Base-by-base conservation (phyloP, 1,140 invertebrate species). In the Drosophila carrolli region DNA sequence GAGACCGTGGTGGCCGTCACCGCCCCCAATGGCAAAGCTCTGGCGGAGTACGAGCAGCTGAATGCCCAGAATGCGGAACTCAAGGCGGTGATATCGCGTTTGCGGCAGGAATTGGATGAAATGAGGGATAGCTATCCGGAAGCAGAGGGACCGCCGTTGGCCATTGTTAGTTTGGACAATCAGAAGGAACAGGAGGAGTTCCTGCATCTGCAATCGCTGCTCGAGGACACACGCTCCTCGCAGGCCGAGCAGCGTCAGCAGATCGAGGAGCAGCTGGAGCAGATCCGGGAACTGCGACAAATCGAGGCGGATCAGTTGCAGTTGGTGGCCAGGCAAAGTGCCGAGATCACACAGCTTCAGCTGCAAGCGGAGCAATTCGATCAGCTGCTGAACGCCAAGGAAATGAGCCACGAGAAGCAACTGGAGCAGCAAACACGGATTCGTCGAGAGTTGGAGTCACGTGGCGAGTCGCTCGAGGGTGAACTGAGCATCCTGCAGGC, bases 61-160 rank as follows among this genome's bases (percentile, higher is more conserved):
- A 92, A 93, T 2, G 77, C 90, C 2, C 93, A 94, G 23, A 93
- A 94, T 58, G 91, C 89, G 0, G 82, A 86, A n/a, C 57, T 90
- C 0, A 88, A 93, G 11, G 67, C 78, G 1, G 66, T 73, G 9
- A 59, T 92, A 11, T 63, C 81, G 4, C 56, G 76, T 0, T 27
- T 92, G 9, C 67, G 73, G 7, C n/a, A 47, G 10, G 82, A 90
- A 19, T 32, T 92, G 2, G 62, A 78, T 1, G 91, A 89, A 32
- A 40, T 80, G 7, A 57, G 65, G 13, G 85, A 77, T 0, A 58
- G 59, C 38, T 50, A 56, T n/a, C 37, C 37, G 0, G 78, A 80
- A 14, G 19, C 57, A 0, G 38, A 14, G 10, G 14, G 62, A 65
- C n/a, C 44, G 0, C 47, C 72, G 19, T 56, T 61, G 16, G 55